phyloP scores from a whole-genome alignment of 1,140 invertebrate genomes.

The Leucophenga varia region DNA sequence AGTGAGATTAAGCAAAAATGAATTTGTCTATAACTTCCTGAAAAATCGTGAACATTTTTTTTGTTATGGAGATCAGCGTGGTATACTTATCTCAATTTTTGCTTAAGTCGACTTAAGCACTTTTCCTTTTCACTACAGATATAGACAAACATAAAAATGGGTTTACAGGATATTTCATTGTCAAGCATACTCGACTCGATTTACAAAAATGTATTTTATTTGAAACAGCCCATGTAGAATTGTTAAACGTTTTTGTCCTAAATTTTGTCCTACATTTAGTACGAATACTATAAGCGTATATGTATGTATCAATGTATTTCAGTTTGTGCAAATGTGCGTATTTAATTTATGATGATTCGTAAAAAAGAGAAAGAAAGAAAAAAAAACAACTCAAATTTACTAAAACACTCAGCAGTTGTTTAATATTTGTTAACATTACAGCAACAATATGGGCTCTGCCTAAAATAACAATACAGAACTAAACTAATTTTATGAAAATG shows the following conservation, averaged over 20 bases:
- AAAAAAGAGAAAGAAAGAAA: slow-evolving; percentile 10
- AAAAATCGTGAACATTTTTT: too few relatives aligned
- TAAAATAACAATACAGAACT: slow-evolving; percentile 8
- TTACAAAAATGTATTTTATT: too few relatives aligned
- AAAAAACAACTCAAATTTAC: slow-evolving; percentile 30
- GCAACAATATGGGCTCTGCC: slow-evolving; percentile 5
- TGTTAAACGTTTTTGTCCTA: neutral
- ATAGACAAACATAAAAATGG: too few relatives aligned
- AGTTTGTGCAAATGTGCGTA: slow-evolving; percentile 2
- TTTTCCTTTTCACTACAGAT: too few relatives aligned
- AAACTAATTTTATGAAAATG: too few relatives aligned
- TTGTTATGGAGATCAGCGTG: too few relatives aligned
- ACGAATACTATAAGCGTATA: neutral
- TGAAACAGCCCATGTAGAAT: neutral
- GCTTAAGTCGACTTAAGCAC: too few relatives aligned
- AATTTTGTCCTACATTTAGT: slow-evolving; percentile 1
- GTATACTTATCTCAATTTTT: too few relatives aligned
- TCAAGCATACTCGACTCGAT: too few relatives aligned
- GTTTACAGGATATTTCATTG: too few relatives aligned
- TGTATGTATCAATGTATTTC: slow-evolving; percentile 4
- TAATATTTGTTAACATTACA: slow-evolving; percentile 23
- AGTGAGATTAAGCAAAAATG: too few relatives aligned
- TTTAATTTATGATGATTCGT: neutral
- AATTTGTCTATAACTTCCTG: too few relatives aligned
- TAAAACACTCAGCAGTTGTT: slow-evolving; percentile 32